Conservation (phyloP, 2,113 vertebrate species). For the Chelonoidis abingdonii region DNA sequence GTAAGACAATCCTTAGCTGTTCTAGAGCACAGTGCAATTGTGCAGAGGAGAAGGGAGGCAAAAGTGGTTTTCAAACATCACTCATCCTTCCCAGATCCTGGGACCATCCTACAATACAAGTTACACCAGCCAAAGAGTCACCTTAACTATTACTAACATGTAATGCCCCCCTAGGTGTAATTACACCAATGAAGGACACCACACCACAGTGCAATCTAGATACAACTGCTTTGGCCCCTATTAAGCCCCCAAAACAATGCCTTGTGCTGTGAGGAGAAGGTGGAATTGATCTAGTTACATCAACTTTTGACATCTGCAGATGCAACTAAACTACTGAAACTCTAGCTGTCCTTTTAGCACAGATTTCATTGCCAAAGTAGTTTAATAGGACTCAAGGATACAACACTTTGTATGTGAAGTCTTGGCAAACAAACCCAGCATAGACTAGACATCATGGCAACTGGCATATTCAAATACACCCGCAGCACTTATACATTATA, state of each 20-base stretch:
- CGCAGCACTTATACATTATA: neutral
- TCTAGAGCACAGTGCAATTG: neutral
- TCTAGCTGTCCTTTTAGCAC: neutral
- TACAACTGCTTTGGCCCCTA: neutral
- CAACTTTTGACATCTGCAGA: no score
- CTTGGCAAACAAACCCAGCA: neutral
- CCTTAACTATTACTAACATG: neutral
- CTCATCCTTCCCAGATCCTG: neutral
- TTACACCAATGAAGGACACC: neutral
- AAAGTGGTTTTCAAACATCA: neutral
- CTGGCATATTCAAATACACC: neutral
- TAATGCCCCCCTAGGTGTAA: neutral
- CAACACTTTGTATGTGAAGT: neutral
- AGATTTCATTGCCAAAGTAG: neutral
- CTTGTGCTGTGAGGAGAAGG: no score
- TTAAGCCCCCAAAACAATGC: neutral
- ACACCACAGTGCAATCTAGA: neutral
- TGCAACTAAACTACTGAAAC: fast-evolving
- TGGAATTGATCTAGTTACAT: no score
- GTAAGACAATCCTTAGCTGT: neutral
- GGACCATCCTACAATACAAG: neutral
- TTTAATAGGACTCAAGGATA: neutral
- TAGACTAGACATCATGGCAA: neutral
- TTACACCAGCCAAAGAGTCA: neutral
- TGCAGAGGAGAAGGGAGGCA: neutral